These are phyloP conservation scores for Thrips palmi DNA, from an alignment of 1,140 invertebrate species.

Conservation along the genomic window DNA sequence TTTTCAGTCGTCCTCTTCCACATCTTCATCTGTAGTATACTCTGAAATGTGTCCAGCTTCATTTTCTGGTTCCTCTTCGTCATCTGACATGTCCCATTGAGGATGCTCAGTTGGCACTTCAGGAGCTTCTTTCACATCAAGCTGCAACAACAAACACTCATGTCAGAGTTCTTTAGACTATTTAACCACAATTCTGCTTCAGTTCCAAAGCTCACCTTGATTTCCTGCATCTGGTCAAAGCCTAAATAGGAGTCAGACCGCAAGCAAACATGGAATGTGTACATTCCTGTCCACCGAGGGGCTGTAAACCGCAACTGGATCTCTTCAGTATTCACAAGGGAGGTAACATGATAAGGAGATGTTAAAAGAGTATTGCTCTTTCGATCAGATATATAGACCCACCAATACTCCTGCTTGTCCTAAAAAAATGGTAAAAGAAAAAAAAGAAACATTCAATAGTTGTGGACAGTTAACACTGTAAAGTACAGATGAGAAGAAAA, in stretches of 20 bases:
- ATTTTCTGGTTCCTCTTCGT: constrained; percentile 67
- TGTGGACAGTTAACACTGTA: constrained; percentile 3
- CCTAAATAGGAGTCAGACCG: constrained; percentile 91
- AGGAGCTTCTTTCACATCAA: constrained; percentile 90
- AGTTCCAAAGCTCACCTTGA: constrained; percentile 41
- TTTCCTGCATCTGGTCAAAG: constrained; percentile 76
- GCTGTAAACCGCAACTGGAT: constrained; percentile 92
- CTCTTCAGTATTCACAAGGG: constrained; percentile 59
- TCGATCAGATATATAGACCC: constrained; percentile 91
- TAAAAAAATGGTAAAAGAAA: constrained; percentile 21
- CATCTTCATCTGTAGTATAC: constrained; percentile 50
- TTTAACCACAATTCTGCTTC: constrained; percentile 1
- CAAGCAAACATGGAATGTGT: constrained; percentile 86
- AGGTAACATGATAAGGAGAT: constrained; percentile 78
- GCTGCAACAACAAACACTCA: constrained; percentile 24
- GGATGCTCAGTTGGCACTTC: constrained; percentile 78
- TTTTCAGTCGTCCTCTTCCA: constrained; percentile 36
- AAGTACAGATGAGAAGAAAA: not conserved
- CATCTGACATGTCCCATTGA: constrained; percentile 90
- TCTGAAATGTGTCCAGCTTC: constrained; percentile 46
- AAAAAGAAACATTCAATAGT: constrained; percentile 1
- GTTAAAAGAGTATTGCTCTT: constrained; percentile 81
- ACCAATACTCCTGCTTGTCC: constrained; percentile 99
- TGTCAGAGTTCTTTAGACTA: constrained; percentile 4
- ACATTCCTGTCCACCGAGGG: constrained; percentile 77